These are phyloP conservation scores for Drosophila yakuba DNA, from an alignment of 1,140 invertebrate species.

Conservation along the genomic window DNA sequence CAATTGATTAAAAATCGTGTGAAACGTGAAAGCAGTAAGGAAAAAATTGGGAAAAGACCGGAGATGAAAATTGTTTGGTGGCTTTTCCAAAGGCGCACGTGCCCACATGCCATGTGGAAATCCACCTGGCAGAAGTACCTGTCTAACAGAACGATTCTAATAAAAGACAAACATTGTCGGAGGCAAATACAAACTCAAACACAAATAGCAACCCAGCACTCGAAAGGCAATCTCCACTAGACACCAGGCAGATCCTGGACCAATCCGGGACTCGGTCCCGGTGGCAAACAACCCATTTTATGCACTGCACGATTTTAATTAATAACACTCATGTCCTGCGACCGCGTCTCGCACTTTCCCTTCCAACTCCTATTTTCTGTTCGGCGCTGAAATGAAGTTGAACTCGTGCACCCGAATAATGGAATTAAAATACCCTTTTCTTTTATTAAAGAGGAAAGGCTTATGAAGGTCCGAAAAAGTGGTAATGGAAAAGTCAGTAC, in stretches of 20 bases:
- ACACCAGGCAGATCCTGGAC: background rate
- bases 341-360: background rate
- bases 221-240: conserved; percentile 47
- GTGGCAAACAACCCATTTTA: conserved; percentile 70
- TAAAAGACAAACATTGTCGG: conserved; percentile 71
- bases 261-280: conserved; percentile 1
- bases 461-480: background rate
- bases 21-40: conserved; percentile 27
- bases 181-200: conserved; percentile 62
- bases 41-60: conserved; percentile 16
- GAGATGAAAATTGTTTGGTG: conserved; percentile 34
- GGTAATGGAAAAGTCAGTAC: background rate
- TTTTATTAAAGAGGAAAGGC: background rate
- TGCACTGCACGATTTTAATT: conserved; percentile 84
- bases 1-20: conserved; percentile 56
- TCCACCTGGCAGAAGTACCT: conserved; percentile 7
- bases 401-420: background rate
- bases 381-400: background rate
- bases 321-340: conserved; percentile 71
- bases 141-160: conserved; percentile 62
- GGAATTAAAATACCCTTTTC: conserved; percentile 36
- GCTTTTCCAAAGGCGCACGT: conserved; percentile 21
- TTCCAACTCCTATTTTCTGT: conserved; percentile 1
- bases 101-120: conserved; percentile 1
- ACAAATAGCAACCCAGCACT: conserved; percentile 28